Evolutionary conservation across 2,888 invertebrate genomes (phyloP), one percentile per base, ranked within the genome.

Genomic region (Neria commutata): DNA sequence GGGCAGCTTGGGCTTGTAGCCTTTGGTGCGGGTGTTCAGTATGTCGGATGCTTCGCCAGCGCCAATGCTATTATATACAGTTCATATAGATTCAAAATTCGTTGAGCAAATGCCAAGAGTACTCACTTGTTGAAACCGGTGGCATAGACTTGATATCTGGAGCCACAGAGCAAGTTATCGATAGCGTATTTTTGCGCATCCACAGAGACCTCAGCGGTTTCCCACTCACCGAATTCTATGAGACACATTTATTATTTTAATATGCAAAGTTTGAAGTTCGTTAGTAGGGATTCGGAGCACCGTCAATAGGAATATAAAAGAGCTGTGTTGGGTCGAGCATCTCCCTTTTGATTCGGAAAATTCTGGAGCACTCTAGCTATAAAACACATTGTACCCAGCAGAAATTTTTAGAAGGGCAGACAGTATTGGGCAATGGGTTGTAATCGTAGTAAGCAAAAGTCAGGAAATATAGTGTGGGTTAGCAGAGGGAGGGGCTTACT

Each of bases 1-100:
- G 0, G 97, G 96, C 56, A 93, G 89, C 42, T 94, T 91, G 2
- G 98, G 97, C 82, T 95, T 96, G 66, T 94, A 92, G 67, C 97
- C 96, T 72, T 95, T 92, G 0, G 96, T 96, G 69, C 92, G 89
- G 0, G 94, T 92, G 71, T 92, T 94, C 56, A 96, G 84, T 64
- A 91, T 91, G 75, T 95, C 93, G 0, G 95, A 95, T 1, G 91
- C 90, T 77, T 94, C 93, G 54, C 95, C 95, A 26, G 93, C 92
- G 66, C 96, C 96, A 83, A 96, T 94, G 71, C 92, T 94, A 72
- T 0, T 69, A 72, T 60, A 62, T 55, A 40, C 17, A 47, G 50
- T 52, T 23, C 19, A 14, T 1, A 17, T 14, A 2, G 1, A 14
- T 1, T 0, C 2, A n/a, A 2, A 19, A 17, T 37, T 8, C 2